phyloP scores from a whole-genome alignment of 2,797 vertebrate species.

The Cephalopachus bancanus region DNA sequence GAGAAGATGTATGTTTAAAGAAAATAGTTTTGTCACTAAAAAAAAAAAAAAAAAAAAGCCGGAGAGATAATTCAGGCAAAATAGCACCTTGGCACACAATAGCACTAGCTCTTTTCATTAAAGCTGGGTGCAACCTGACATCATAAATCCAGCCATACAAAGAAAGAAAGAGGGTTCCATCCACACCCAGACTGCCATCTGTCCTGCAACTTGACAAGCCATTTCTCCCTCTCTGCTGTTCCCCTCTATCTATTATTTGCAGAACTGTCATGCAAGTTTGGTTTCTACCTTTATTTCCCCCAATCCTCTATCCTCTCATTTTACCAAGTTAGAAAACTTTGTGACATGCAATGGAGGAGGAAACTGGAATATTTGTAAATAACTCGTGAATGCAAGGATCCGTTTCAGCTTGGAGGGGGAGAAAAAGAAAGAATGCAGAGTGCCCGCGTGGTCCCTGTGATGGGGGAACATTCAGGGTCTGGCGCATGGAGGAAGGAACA shows the following conservation, averaged over 20 bases:
- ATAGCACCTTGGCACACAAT: not conserved
- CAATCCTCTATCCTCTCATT: not conserved
- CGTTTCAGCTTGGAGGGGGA: not conserved
- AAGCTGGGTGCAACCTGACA: not conserved
- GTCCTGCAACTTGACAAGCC: not conserved
- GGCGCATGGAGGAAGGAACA: slow-evolving; percentile 10
- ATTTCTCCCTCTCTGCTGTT: not conserved
- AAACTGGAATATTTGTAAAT: slow-evolving; percentile 61
- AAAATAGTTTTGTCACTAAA: not conserved
- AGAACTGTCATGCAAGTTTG: accelerated
- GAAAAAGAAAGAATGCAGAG: not conserved
- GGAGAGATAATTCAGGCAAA: not conserved
- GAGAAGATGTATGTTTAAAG: not conserved
- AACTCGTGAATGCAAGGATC: slow-evolving; percentile 12
- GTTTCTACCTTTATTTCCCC: not conserved
- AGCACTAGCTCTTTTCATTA: not conserved
- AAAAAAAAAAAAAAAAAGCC: too few species aligned
- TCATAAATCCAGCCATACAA: not conserved
- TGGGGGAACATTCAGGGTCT: slow-evolving; percentile 45
- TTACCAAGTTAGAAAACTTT: not conserved
- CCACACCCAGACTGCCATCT: not conserved
- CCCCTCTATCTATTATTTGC: not conserved
- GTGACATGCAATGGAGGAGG: not conserved
- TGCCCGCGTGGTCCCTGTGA: not conserved
- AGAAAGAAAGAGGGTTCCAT: too few species aligned